phyloP scores from a whole-genome alignment of 2,888 invertebrate species.

The Eugnorisma glareosa region DNA sequence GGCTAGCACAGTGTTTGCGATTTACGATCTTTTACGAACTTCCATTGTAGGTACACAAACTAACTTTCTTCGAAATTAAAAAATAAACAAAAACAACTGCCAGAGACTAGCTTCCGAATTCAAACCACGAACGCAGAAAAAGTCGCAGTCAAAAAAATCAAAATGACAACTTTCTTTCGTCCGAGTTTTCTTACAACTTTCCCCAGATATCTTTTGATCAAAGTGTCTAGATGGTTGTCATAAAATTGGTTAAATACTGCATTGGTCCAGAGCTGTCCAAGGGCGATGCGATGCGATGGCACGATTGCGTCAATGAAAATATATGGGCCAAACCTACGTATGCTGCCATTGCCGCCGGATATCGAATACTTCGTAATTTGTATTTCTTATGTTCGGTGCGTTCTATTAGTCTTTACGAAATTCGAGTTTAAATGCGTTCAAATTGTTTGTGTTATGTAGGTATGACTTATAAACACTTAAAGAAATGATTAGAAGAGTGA shows the following conservation, averaged over 20 bases:
- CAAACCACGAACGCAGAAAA: slow-evolving; percentile 34
- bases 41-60: not conserved
- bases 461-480: too few relatives aligned
- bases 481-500: too few relatives aligned
- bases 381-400: slow-evolving; percentile 33
- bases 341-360: slow-evolving; percentile 49
- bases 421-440: slow-evolving; percentile 18
- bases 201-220: slow-evolving; percentile 40
- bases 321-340: slow-evolving; percentile 60
- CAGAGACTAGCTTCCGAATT: slow-evolving; percentile 31
- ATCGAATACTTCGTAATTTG: slow-evolving; percentile 45
- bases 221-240: slow-evolving; percentile 10
- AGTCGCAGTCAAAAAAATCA: not conserved
- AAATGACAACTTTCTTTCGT: slow-evolving; percentile 48
- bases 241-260: slow-evolving; percentile 55
- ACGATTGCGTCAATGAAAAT: slow-evolving; percentile 61
- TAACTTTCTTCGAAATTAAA: not conserved
- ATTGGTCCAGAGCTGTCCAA: slow-evolving; percentile 45
- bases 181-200: slow-evolving; percentile 59
- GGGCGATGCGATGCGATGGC: slow-evolving; percentile 54
- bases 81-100: slow-evolving; percentile 8
- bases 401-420: slow-evolving; percentile 40
- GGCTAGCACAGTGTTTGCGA: not conserved
- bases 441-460: slow-evolving; percentile 33
- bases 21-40: not conserved